These are phyloP conservation scores for Palythoa grandis DNA, from an alignment of 92 coral and sea anemone species.

Conservation along the genomic window DNA sequence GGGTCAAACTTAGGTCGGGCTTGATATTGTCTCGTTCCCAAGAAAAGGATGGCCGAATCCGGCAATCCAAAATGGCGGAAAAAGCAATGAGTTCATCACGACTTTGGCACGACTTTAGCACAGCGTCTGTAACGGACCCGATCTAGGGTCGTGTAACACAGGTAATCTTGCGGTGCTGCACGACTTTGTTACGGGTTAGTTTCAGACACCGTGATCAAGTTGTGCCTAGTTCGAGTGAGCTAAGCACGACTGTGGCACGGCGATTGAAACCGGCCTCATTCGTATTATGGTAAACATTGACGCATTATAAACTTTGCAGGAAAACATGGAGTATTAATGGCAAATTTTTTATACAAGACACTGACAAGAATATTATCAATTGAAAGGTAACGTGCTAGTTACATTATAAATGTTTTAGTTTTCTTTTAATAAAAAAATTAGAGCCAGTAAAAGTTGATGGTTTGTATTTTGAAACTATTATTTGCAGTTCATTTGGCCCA, in stretches of 20 bases:
- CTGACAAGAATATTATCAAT: slow-evolving; percentile 75
- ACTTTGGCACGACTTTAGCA: neutral
- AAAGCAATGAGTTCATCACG: too few species aligned
- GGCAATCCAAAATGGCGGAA: too few species aligned
- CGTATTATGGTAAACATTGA: neutral
- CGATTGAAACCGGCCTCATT: too few species aligned
- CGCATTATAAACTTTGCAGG: neutral
- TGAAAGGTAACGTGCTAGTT: slow-evolving; percentile 60
- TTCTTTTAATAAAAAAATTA: neutral
- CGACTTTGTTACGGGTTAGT: too few species aligned
- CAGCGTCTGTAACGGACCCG: neutral
- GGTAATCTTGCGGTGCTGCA: neutral
- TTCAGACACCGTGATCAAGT: too few species aligned
- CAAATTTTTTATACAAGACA: slow-evolving; percentile 78
- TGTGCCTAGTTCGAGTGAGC: too few species aligned
- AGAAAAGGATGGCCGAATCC: too few species aligned
- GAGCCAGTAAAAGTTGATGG: neutral
- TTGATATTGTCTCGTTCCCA: too few species aligned
- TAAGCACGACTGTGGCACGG: too few species aligned
- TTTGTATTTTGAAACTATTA: neutral
- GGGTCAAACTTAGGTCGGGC: too few species aligned
- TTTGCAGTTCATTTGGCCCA: slow-evolving; percentile 70
- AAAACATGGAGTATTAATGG: slow-evolving; percentile 7
- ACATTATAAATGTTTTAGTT: neutral
- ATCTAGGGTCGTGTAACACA: neutral